Evolutionary conservation across 2,888 invertebrate genomes (phyloP).

Genomic region (Allophyes oxyacanthae): DNA sequence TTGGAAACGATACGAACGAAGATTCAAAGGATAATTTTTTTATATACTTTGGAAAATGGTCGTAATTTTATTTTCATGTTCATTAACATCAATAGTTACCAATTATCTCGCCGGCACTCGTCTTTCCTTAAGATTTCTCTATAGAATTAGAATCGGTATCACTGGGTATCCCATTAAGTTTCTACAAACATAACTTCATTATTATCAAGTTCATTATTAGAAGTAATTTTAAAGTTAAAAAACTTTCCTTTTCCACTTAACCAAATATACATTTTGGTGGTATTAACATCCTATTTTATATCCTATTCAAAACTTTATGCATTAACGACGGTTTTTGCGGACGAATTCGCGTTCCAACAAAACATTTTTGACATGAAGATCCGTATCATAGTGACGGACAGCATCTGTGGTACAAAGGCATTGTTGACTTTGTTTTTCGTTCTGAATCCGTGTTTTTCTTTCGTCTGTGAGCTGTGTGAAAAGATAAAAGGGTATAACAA

Average conservation of each 20-base stretch:
- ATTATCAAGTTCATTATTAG: slow-evolving; percentile 1
- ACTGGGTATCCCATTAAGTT: slow-evolving; percentile 27
- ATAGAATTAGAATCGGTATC: too few species aligned
- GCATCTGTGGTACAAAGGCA: slow-evolving; percentile 47
- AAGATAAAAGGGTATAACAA: slow-evolving; percentile 53
- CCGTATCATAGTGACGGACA: slow-evolving; percentile 29
- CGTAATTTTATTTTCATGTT: too few species aligned
- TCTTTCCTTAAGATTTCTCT: slow-evolving; percentile 31
- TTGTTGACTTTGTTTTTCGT: slow-evolving; percentile 62
- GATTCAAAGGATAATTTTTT: too few species aligned
- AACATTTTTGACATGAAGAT: slow-evolving; percentile 33
- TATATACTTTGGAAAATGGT: too few species aligned
- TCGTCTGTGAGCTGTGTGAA: slow-evolving; percentile 44
- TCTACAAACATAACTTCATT: slow-evolving; percentile 15
- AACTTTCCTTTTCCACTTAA: background rate
- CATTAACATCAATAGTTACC: too few species aligned
- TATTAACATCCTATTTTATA: background rate
- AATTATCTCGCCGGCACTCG: slow-evolving; percentile 22
- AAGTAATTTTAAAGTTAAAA: background rate
- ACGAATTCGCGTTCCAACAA: slow-evolving; percentile 10
- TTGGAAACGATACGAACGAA: too few species aligned
- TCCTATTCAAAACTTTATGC: background rate
- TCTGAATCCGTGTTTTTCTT: slow-evolving; percentile 55
- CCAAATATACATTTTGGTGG: too few species aligned
- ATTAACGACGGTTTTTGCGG: background rate